These are phyloP conservation scores for Varecia variegata DNA, from an alignment of 2,797 vertebrate genomes.

Conservation along the genomic window DNA sequence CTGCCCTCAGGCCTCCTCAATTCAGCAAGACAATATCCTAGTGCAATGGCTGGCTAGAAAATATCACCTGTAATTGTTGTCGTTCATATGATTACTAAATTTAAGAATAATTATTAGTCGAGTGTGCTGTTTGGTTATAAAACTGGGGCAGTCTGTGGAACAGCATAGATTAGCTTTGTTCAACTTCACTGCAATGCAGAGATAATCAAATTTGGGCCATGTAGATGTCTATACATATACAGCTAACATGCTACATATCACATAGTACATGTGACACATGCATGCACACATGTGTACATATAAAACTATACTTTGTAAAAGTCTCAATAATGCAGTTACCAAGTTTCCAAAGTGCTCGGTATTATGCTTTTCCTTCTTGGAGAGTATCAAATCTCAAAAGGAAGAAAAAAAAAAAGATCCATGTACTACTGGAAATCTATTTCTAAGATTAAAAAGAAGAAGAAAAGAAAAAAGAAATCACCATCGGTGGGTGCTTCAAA, in stretches of 20 bases:
- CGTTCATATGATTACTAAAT: not conserved
- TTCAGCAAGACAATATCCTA: rapidly evolving
- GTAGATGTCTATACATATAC: no score
- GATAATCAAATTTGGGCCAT: not conserved
- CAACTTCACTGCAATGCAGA: not conserved
- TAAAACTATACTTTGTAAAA: not conserved
- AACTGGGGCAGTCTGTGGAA: rapidly evolving
- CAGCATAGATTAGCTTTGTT: rapidly evolving
- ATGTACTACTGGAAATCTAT: not conserved
- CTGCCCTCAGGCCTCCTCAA: no score
- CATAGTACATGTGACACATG: rapidly evolving
- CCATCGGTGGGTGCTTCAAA: not conserved
- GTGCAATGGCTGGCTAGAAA: no score
- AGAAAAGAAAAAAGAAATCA: not conserved
- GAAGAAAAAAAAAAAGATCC: not conserved
- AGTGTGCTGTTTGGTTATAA: rapidly evolving
- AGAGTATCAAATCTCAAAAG: not conserved
- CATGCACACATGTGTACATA: rapidly evolving
- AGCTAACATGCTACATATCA: not conserved
- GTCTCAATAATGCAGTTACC: not conserved
- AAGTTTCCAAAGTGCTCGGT: constrained; percentile 36
- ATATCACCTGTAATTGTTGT: rapidly evolving
- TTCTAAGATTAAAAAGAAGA: constrained; percentile 21
- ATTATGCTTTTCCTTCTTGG: not conserved
- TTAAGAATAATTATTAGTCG: no score